Base-by-base conservation (phyloP, 1,140 invertebrate genomes). In the Akabosia matsudoensis region DNA sequence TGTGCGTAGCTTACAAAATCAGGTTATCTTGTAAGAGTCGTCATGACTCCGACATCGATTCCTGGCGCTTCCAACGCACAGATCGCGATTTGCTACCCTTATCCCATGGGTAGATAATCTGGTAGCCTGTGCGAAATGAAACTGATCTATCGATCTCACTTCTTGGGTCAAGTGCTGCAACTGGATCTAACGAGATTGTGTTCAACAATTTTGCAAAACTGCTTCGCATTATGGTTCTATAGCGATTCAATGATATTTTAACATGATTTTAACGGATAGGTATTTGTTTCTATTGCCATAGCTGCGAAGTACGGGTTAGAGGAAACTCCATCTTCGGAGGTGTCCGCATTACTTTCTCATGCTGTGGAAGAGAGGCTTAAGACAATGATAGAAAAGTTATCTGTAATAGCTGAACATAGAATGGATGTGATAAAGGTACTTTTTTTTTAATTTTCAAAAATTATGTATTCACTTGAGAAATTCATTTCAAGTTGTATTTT, bases 311-410 rank as follows among this genome's bases (percentile, higher is more conserved):
- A 94, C 84, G 94, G 92, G 7, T 84, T 98, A 70, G 94, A 97
- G 54, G 95, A 97, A 84, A 91, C 94, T 0, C 88, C 90, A 74
- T 87, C 91, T 72, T 96, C 98, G 83, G 93, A 98, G n/a, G 90
- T 72, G 4, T 37, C 93, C 1, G 91, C 92, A 14, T 86, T 98
- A 72, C 89, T 98, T 82, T 97, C 95, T 28, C 97, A 99, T 85
- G 96, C 96, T n/a, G 91, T 93, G 4, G 94, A 98, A 86, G 95
- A 98, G 83, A 88, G 94, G 77, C 87, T 98, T 78, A 95, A 96
- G 86, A 94, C 92, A 85, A 86, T 98, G 79, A 87, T 97, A 61
- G 95, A 97, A 87, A 97, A 97, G 87, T 88, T 98, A 82, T 92
- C 93, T 61, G 90, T 96, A 77, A 94, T 97, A 84, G 93, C 96